Base-by-base conservation (phyloP, 2,113 vertebrate genomes). In the Abramis brama region DNA sequence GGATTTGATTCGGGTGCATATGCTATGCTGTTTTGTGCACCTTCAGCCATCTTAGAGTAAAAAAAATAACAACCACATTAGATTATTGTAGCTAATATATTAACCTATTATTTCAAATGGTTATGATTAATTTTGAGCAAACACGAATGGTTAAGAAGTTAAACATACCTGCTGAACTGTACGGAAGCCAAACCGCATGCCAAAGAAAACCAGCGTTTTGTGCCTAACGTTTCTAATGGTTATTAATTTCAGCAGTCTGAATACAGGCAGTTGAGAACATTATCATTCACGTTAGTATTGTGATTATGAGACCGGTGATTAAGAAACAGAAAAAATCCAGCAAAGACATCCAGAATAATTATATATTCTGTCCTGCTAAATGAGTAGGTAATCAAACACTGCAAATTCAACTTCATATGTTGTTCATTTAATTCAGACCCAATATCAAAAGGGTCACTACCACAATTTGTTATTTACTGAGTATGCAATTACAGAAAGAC, bases 21-120 rank as follows among this genome's bases (percentile, higher is more conserved):
- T 85, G 64, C 55, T 30, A 47, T 12, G 21, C 85, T 89, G 88
- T 91, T 89, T 8, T 93, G 83, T 57, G 68, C 55, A 43, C 91
- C 86, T 80, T 96, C 93, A 17, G 95, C 93, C 96, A 97, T 97
- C 95, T 94, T 97, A 90, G 60, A 86, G 70, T 89, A 93, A 86
- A 91, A 94, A 95, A 91, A 86, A 89, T 0, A n/a, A 27, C 2
- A 25, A 25, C 8, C 25, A 36, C 9, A 47, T 82, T 70, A 82
- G 45, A 66, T 50, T 11, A 30, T 45, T 27, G 89, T 0, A 7
- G 88, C 11, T 92, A 90, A 88, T 83, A 90, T 91, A 47, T 87
- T 78, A 90, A 39, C 64, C 36, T 80, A 17, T 45, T 86, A 82
- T 79, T 9, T 45, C 45, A 47, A 74, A 60, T 30, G 57, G 17